A percentile compares a stretch with the other conserved stretches of the same genome.
These are phyloP conservation scores for Seriola aureovittata DNA, from an alignment of 2,113 vertebrate species.

Conservation along the genomic window DNA sequence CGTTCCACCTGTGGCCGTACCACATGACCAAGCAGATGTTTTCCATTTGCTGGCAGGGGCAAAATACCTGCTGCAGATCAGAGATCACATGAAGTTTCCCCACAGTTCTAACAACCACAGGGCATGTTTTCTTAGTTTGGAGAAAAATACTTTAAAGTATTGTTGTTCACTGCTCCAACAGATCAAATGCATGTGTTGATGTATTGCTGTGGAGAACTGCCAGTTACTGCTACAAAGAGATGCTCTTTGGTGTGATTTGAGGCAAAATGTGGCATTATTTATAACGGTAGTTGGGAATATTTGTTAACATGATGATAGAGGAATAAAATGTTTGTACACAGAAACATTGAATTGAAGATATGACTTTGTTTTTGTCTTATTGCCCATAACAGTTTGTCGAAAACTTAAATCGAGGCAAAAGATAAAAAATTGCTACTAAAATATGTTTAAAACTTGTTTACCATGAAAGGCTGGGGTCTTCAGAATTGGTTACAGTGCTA, in stretches of 20 bases:
- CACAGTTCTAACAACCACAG: not conserved
- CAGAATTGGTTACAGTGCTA: no score
- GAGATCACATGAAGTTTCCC: not conserved
- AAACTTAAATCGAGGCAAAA: no score
- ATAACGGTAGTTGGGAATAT: not conserved
- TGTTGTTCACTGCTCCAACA: not conserved
- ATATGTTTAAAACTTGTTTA: no score
- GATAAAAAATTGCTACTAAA: no score
- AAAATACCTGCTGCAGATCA: slow-evolving; percentile 32
- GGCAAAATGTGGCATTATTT: not conserved
- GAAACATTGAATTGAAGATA: no score
- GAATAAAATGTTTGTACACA: not conserved
- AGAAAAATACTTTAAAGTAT: not conserved
- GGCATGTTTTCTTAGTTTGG: slow-evolving; percentile 1
- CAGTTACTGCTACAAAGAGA: not conserved
- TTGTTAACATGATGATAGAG: not conserved
- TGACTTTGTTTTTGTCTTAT: no score
- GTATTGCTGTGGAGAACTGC: not conserved
- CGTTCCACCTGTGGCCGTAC: slow-evolving; percentile 25
- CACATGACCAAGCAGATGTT: slow-evolving; percentile 15
- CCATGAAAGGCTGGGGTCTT: no score
- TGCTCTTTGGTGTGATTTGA: not conserved
- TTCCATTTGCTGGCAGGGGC: not conserved
- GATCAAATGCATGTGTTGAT: not conserved
- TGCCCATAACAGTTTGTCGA: not conserved